phyloP scores from a whole-genome alignment of 2,888 invertebrate species.

The Dynastes grantii region DNA sequence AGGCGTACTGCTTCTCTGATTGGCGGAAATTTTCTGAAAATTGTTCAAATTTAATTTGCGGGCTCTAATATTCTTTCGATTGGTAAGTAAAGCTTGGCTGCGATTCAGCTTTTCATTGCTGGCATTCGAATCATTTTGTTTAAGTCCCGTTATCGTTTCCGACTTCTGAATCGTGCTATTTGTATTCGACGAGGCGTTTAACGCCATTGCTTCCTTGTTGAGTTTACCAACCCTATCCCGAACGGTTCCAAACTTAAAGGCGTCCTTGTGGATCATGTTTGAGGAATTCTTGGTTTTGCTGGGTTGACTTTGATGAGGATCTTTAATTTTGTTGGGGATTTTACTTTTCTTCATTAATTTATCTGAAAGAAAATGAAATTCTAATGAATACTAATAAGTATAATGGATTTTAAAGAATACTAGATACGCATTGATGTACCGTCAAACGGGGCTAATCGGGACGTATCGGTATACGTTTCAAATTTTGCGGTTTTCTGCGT shows the following conservation, averaged over 20 bases:
- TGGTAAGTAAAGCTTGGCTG: not conserved
- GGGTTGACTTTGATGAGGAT: not conserved
- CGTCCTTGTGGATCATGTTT: not conserved
- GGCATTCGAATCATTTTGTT: not conserved
- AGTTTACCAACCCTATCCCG: constrained; percentile 16
- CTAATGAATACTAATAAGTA: not conserved
- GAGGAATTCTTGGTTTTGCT: not conserved
- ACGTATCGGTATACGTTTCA: no score
- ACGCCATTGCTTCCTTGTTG: not conserved
- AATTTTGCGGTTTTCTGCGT: no score
- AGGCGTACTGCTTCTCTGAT: not conserved
- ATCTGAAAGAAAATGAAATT: not conserved
- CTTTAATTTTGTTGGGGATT: not conserved
- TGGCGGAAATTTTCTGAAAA: not conserved
- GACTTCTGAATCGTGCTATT: not conserved
- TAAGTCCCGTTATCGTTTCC: not conserved
- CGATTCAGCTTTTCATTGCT: not conserved
- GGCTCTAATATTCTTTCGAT: not conserved
- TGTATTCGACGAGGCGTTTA: not conserved
- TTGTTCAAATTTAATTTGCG: not conserved
- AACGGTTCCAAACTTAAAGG: not conserved
- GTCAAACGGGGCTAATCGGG: no score
- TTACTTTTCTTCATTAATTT: not conserved
- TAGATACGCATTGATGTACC: not conserved
- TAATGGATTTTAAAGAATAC: no score